Base-by-base conservation (phyloP, 2,113 vertebrate species). In the Neolamprologus sp. region DNA sequence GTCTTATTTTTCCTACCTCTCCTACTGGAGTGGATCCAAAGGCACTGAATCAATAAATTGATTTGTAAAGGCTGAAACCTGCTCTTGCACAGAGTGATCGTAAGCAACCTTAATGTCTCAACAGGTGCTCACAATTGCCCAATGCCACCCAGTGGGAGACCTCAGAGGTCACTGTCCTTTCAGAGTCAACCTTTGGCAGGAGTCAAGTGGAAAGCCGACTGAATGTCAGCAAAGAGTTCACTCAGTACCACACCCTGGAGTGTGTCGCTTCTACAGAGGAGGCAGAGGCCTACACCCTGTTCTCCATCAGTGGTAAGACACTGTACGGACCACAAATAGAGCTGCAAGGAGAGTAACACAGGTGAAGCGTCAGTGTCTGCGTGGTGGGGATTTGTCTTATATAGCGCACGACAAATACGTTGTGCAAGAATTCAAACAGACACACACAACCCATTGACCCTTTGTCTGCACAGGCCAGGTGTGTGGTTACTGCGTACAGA, bases 141-240 rank as follows among this genome's bases (percentile, higher is more conserved):
- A 96, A 97, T 40, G 94, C 95, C 88, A 96, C 95, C 85, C 94
- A 95, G 10, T 95, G 95, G 93, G 96, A 97, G 85, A 94, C 95
- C 6, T 93, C 96, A 11, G 97, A 97, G 85, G 90, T 96, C 3
- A 84, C 94, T 81, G 91, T 95, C 78, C 94, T 97, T 47, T 98
- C 97, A 9, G 94, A 96, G 1, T 96, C 94, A 0, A 94, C 95
- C 0, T 99, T 98, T n/a, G 98, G 98, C 1, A 96, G 96, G 42
- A 95, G 97, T 4, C 92, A 97, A 87, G 97, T 99, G 63, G 97
- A 98, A 90, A 99, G 98, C 80, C 97, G 97, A 35, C 92, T 99
- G 49, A 98, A 98, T 0, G 95, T 97, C 89, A 98, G 95, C 91
- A 93, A 94, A 54, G 97, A 98, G 90, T 95, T 92, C 7, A 53